Evolutionary conservation across 2,888 invertebrate species (phyloP).

Genomic region (Pollenia labialis): DNA sequence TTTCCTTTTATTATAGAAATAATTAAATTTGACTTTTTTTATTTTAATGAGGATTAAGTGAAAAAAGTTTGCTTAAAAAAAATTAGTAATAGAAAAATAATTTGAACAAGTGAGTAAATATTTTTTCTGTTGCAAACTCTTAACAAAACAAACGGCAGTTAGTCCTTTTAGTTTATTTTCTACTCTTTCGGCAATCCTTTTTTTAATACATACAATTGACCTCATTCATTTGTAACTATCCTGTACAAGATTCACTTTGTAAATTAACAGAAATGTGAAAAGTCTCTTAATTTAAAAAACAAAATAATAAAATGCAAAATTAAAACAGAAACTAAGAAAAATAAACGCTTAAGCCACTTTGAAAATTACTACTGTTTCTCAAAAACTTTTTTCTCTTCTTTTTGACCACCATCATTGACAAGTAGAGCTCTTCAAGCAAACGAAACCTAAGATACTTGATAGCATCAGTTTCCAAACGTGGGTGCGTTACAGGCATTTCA

Average conservation of each 20-base stretch:
- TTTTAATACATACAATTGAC: slow-evolving; percentile 36
- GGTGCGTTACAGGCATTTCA: no score
- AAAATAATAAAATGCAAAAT: slow-evolving; percentile 23
- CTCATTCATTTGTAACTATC: slow-evolving; percentile 1
- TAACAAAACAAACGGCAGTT: neutral
- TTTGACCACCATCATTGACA: slow-evolving; percentile 31
- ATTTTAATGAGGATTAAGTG: no score
- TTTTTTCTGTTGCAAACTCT: no score
- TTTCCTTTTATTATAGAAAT: no score
- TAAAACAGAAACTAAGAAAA: neutral
- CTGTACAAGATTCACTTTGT: neutral
- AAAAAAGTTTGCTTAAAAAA: no score
- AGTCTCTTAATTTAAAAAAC: slow-evolving; percentile 34
- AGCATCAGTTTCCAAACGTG: no score
- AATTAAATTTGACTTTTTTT: no score
- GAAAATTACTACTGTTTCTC: slow-evolving; percentile 29
- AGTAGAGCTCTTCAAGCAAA: slow-evolving; percentile 34
- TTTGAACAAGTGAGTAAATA: no score
- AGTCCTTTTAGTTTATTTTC: neutral
- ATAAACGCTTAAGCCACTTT: slow-evolving; percentile 41
- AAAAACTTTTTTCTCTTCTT: neutral
- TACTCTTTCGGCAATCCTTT: neutral
- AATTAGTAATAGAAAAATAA: no score
- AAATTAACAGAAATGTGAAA: slow-evolving; percentile 21
- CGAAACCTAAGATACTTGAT: slow-evolving; percentile 1